phyloP scores from a whole-genome alignment of 2,888 invertebrate species.

The Pyrochroa serraticornis region DNA sequence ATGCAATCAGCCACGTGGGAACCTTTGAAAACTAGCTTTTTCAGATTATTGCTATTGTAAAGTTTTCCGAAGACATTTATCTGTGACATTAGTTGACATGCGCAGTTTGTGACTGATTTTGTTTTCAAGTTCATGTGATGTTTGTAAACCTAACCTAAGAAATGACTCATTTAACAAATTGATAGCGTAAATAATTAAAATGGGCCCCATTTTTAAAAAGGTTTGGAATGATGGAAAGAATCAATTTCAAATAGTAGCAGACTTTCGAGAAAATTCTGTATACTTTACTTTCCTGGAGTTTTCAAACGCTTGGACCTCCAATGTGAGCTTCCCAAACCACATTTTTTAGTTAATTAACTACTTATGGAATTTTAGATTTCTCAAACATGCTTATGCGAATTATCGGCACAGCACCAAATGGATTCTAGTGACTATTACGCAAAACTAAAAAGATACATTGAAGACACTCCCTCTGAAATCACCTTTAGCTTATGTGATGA shows the following conservation, averaged over 20 bases:
- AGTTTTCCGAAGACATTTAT: no score
- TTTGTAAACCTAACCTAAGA: slow-evolving; percentile 3
- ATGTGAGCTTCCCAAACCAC: neutral
- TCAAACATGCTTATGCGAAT: slow-evolving; percentile 25
- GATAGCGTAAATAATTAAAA: neutral
- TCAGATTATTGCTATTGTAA: no score
- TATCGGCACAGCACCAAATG: slow-evolving; percentile 31
- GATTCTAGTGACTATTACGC: slow-evolving; percentile 30
- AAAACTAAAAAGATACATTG: slow-evolving; percentile 29
- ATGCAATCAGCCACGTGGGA: no score
- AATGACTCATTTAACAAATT: neutral
- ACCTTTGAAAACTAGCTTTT: no score
- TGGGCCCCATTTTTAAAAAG: slow-evolving; percentile 6
- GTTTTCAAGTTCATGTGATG: slow-evolving; percentile 1
- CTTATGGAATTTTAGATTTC: slow-evolving; percentile 27
- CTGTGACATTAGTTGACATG: no score
- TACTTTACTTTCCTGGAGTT: slow-evolving; percentile 5
- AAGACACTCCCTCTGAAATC: neutral
- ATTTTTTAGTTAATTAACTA: slow-evolving; percentile 5
- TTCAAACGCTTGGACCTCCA: slow-evolving; percentile 14
- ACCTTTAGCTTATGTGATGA: slow-evolving; percentile 22
- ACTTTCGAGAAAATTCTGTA: neutral
- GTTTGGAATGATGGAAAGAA: slow-evolving; percentile 2
- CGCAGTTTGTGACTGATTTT: no score
- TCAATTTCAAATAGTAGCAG: slow-evolving; percentile 2